These are phyloP conservation scores for Idaea straminata DNA, from an alignment of 2,888 invertebrate genomes.

Conservation along the genomic window DNA sequence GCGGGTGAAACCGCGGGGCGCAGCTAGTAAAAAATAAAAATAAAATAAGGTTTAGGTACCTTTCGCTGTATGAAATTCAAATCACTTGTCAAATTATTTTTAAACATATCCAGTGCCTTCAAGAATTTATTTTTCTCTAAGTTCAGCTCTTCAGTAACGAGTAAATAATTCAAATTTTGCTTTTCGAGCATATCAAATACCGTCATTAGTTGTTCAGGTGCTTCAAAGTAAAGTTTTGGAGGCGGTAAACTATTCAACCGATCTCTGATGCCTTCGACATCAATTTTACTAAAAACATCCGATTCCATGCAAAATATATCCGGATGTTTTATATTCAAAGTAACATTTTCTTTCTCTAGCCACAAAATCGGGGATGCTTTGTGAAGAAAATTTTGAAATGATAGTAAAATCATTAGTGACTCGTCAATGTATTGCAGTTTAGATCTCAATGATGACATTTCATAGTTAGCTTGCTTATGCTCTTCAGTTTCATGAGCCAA, in stretches of 20 bases:
- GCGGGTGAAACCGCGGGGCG: no score
- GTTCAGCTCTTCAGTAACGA: conserved; percentile 66
- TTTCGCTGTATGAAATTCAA: conserved; percentile 58
- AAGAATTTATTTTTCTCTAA: conserved; percentile 64
- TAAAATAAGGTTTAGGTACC: conserved; percentile 41
- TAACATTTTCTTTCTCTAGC: conserved; percentile 56
- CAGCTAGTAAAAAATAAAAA: no score
- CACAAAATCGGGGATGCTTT: conserved; percentile 67
- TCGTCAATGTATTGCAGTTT: conserved; percentile 71
- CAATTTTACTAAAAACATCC: conserved; percentile 54
- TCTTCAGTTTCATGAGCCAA: conserved; percentile 62
- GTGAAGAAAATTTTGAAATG: conserved; percentile 68
- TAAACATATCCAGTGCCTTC: conserved; percentile 51
- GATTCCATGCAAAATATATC: conserved; percentile 57
- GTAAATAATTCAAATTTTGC: conserved; percentile 70
- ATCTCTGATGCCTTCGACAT: conserved; percentile 42
- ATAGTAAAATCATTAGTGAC: conserved; percentile 61
- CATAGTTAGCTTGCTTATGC: conserved; percentile 61
- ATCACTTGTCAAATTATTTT: conserved; percentile 49
- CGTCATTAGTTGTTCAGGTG: conserved; percentile 55
- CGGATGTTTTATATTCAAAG: conserved; percentile 43
- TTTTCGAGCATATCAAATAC: conserved; percentile 63
- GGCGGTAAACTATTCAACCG: conserved; percentile 49
- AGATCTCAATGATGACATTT: conserved; percentile 64
- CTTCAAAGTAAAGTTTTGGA: conserved; percentile 63